Conservation (phyloP, 1,140 invertebrate genomes). For the Galendromus occidentalis region DNA sequence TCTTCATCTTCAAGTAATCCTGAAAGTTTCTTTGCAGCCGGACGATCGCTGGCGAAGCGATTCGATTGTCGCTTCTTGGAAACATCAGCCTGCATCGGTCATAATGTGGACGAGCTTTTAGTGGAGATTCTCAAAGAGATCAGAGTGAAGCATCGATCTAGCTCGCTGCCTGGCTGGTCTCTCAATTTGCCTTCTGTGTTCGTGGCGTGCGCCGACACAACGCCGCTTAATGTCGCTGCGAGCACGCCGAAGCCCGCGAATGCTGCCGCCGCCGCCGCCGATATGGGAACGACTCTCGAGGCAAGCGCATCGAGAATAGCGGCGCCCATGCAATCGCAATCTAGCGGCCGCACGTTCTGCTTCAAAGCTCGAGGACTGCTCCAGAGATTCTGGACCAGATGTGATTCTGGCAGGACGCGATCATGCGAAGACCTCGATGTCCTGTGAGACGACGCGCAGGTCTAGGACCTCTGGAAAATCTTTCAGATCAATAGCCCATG, state of each 20-base stretch:
- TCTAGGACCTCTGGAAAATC: neutral
- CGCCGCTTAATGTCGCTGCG: neutral
- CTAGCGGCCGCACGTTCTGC: conserved; percentile 1
- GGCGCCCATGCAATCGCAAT: neutral
- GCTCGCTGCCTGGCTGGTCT: neutral
- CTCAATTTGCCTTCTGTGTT: neutral
- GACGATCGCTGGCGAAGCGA: conserved; percentile 57
- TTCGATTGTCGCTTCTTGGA: conserved; percentile 85
- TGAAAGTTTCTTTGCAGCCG: conserved; percentile 38
- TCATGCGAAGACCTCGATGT: conserved; percentile 1
- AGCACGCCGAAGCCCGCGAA: neutral
- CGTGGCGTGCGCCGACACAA: neutral
- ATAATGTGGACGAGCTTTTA: conserved; percentile 73
- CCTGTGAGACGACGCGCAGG: conserved; percentile 10
- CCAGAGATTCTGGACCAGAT: neutral
- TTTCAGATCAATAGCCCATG: neutral
- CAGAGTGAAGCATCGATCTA: conserved; percentile 35
- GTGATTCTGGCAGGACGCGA: conserved; percentile 10
- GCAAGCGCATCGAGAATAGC: neutral
- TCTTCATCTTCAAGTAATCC: too few relatives aligned
- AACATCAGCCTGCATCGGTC: conserved; percentile 73
- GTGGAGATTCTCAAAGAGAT: conserved; percentile 72
- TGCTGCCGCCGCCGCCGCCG: neutral
- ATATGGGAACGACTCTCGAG: neutral
- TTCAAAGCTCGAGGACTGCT: neutral